Evolutionary conservation across 2,888 invertebrate genomes (phyloP), one percentile per base, ranked within the genome.

Genomic region (Stenolophus ochropezus): DNA sequence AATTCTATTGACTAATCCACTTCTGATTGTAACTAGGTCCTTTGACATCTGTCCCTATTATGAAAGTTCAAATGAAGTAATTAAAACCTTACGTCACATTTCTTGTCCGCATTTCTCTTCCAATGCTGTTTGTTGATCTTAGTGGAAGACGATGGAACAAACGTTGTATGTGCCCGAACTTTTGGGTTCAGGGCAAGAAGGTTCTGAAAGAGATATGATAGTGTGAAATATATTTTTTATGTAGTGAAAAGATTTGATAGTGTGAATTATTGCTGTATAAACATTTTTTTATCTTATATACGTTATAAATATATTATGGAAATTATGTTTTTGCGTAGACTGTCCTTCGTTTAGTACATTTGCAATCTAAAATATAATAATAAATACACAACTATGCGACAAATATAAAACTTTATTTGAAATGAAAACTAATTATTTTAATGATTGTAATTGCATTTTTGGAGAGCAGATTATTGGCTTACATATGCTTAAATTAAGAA

Each of bases 71-170:
- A 21, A 58, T 58, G 1, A 0, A 58, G n/a, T 49, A 65, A 73
- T 47, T 73, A n/a, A 74, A 78, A 51, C 56, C 71, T 93, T 90
- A 97, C 97, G 25, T 91, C 91, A 88, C 97, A 98, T 86, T 94
- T 94, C 86, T 96, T 95, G 86, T 96, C 94, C 0, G 92, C 89
- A 88, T 99, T 99, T 83, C 99, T 92, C 89, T 99, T 99, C 99
- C 99, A 99, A 85, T 96, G 96, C 83, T 94, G 93, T 88, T 98
- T 99, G 85, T 94, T 95, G 84, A 91, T 91, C 90, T 98, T 98
- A 0, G 98, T 98, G 73, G 92, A 91, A 6, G 91, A 91, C 20
- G 98, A 96, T 6, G 98, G 96, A n/a, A 96, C 93, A 65, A 96
- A 89, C 84, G 92, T 95, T 2, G 97, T 95, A 86, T 93, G 93